Evolutionary conservation across 2,888 invertebrate genomes (phyloP), one percentile per base, ranked within the genome.

Genomic region (Calameuta idolon): DNA sequence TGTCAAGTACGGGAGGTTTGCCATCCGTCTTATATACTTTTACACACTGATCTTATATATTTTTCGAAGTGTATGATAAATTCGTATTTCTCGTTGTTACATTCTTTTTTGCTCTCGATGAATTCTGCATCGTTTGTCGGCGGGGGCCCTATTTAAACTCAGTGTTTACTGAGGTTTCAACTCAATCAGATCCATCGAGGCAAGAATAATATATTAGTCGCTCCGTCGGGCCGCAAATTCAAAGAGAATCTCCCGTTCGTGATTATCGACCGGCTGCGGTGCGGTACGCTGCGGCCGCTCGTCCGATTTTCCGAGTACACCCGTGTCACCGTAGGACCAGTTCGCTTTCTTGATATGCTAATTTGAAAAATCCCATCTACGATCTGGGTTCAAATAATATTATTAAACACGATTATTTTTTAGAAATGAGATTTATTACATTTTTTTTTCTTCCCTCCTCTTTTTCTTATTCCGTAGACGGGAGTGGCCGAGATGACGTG

Each of bases 401-500:
- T 9, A 55, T 23, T 23, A 0, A 9, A 55, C 55, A 23, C 5
- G 15, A 1, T 55, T 23, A 9, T 55, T 23, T 55, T 55, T 55
- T 9, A 23, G 23, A 55, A 55, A 55, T 3, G 9, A 55, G 5
- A 55, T 23, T 23, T 1, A 33, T 71, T 15, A 37, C 12, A 34
- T 34, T 35, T n/a, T 12, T n/a, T 23, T 11, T 4, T 12, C n/a
- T 3, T 5, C 4, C 15, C 30, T 4, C 3, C 4, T 3, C 9
- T 37, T 71, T 79, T 55, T 78, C 78, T 82, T 82, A 86, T 83
- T 83, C 93, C 92, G 40, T 93, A 96, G 96, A 93, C 94, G 79
- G 95, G 96, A 86, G 96, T 95, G 79, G 94, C 95, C 82, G 97
- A 98, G 92, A 96, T 97, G 94, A 97, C 97, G 80, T 97, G 97